Conservation (phyloP, 2,113 vertebrate species). For the Tachycineta bicolor region DNA sequence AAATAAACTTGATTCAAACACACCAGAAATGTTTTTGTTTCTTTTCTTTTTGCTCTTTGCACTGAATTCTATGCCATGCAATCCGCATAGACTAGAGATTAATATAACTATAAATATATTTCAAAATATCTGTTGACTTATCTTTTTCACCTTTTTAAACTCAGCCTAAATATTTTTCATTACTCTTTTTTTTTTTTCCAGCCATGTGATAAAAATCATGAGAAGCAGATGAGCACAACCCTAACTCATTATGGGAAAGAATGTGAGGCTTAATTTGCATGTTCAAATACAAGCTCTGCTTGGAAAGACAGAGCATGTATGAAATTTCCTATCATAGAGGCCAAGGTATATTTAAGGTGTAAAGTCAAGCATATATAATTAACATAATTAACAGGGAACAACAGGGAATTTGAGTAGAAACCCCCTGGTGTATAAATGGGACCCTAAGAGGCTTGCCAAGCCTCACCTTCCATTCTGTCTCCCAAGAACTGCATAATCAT, state of each 20-base stretch:
- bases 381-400: background rate
- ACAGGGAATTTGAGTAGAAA: background rate
- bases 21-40: slow-evolving; percentile 30
- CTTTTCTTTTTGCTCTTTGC: background rate
- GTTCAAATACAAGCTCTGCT: background rate
- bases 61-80: background rate
- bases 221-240: background rate
- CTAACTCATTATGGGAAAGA: background rate
- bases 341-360: background rate
- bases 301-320: background rate
- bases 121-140: background rate
- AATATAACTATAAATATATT: background rate
- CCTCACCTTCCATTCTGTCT: background rate
- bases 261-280: background rate
- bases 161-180: background rate
- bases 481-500: background rate
- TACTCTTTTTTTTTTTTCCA: background rate
- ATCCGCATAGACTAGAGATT: background rate
- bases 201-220: background rate
- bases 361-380: background rate
- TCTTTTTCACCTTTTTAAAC: background rate
- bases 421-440: no score
- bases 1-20: slow-evolving; percentile 49
- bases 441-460: background rate
- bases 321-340: background rate